Percentiles rank a stretch among this genome's conserved stretches.
Evolutionary conservation across 2,797 vertebrate genomes (phyloP).

Genomic region (Catostomus latipinnis): DNA sequence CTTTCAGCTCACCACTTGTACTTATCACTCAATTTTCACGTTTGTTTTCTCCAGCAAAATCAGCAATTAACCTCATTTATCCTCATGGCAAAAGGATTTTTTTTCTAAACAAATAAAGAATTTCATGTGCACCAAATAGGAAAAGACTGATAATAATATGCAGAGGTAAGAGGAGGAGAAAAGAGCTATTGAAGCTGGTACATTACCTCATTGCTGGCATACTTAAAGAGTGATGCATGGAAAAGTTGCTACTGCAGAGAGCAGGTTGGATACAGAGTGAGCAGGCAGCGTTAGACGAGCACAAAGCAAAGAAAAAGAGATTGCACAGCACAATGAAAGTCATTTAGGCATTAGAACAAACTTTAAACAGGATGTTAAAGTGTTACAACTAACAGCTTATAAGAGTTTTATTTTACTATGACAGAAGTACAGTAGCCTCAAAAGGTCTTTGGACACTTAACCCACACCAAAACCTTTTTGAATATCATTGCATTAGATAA

Average conservation of each 20-base stretch:
- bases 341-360: slow-evolving; percentile 9
- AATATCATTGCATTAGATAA: too few species aligned
- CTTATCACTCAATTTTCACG: too few species aligned
- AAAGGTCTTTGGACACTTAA: too few species aligned
- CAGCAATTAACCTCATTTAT: background rate
- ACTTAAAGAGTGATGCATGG: slow-evolving; percentile 78
- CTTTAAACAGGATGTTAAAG: background rate
- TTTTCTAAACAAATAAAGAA: background rate
- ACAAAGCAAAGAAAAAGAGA: slow-evolving; percentile 30
- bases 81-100: background rate
- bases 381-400: too few species aligned
- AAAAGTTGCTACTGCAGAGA: slow-evolving; percentile 65
- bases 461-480: too few species aligned
- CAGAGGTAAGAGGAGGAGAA: background rate
- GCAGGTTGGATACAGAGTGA: slow-evolving; percentile 54
- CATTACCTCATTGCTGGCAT: slow-evolving; percentile 84
- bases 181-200: slow-evolving; percentile 10
- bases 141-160: slow-evolving; percentile 14
- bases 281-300: slow-evolving; percentile 16
- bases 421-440: too few species aligned
- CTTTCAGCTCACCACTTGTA: too few species aligned
- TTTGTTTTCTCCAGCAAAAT: too few species aligned
- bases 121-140: background rate
- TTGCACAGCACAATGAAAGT: slow-evolving; percentile 34
- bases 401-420: too few species aligned